phyloP scores from a whole-genome alignment of 2,113 vertebrate species.

The Petrocephalus zakoni region DNA sequence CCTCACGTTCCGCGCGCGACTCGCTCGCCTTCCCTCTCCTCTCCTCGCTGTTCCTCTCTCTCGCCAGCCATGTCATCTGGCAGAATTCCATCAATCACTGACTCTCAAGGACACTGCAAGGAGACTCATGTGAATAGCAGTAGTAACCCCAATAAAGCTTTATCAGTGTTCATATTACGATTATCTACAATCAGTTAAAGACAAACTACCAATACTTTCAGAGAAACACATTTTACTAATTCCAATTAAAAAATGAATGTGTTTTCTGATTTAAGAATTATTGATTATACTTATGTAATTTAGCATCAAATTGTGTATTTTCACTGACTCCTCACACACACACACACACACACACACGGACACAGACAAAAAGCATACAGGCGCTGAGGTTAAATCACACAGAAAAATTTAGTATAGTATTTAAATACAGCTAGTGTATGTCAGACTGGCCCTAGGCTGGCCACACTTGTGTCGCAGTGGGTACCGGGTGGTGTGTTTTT shows the following conservation, averaged over 20 bases:
- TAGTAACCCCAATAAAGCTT: neutral
- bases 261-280: neutral
- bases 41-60: neutral
- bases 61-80: neutral
- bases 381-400: neutral
- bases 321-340: neutral
- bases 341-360: neutral
- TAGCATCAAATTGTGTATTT: neutral
- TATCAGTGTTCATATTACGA: neutral
- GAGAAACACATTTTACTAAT: neutral
- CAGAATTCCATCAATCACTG: conserved; percentile 4
- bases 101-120: conserved; percentile 10
- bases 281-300: neutral
- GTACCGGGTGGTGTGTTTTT: conserved; percentile 27
- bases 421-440: neutral
- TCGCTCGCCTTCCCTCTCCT: neutral
- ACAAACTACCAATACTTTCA: neutral
- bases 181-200: neutral
- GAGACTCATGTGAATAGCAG: neutral
- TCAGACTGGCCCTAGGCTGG: neutral
- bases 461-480: neutral
- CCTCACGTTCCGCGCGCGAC: conserved; percentile 41
- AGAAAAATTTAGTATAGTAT: neutral
- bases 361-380: neutral
- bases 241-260: neutral